phyloP scores from a whole-genome alignment of 2,797 vertebrate species.

The Cercopithecus petaurista region DNA sequence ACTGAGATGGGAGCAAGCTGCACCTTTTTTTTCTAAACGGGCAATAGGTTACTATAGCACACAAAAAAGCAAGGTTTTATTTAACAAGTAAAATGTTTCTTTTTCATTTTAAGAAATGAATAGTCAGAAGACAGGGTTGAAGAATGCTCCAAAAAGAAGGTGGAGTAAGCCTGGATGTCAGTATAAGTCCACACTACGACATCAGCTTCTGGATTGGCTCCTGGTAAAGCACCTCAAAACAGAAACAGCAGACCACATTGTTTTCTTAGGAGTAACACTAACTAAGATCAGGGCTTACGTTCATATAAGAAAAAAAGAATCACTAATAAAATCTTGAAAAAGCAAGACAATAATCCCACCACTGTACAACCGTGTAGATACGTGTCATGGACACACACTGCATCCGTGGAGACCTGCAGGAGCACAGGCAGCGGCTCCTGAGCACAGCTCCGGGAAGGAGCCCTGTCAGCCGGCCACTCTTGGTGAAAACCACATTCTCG shows the following conservation, averaged over 20 bases:
- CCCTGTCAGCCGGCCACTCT: accelerated
- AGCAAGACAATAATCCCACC: not conserved
- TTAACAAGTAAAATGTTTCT: not conserved
- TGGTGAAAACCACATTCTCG: not conserved
- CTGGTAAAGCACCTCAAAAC: not conserved
- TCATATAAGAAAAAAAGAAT: not conserved
- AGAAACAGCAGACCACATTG: not conserved
- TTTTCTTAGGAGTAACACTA: not conserved
- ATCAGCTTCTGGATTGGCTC: not conserved
- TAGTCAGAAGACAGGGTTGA: not conserved
- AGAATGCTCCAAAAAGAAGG: not conserved
- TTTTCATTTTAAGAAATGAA: not conserved
- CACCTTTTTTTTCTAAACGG: too few relatives aligned
- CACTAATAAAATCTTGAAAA: not conserved
- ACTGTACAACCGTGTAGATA: not conserved
- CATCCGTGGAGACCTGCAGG: accelerated
- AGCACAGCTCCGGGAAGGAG: too few relatives aligned
- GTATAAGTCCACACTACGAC: too few relatives aligned
- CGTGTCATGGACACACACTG: accelerated
- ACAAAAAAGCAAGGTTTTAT: not conserved
- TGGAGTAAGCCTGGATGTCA: not conserved
- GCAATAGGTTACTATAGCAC: not conserved
- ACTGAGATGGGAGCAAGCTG: too few relatives aligned
- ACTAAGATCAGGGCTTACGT: not conserved
- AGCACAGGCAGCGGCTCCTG: not conserved